Conservation (phyloP, 2,888 invertebrate genomes). For the Monochamus alternatus region DNA sequence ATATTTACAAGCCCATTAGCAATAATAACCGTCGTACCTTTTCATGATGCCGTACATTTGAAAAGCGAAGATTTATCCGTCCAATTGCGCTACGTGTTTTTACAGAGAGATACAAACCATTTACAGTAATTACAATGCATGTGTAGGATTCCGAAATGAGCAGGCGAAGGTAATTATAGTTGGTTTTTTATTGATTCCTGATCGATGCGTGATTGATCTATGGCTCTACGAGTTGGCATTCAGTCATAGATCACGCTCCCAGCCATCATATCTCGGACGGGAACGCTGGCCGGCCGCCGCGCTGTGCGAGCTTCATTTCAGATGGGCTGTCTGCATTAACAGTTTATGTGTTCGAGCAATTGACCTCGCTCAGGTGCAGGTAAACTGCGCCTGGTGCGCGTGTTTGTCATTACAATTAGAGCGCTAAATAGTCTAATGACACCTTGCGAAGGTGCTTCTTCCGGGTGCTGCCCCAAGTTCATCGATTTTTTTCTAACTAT, state of each 20-base stretch:
- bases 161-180: constrained; percentile 64
- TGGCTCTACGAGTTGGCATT: constrained; percentile 67
- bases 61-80: constrained; percentile 64
- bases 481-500: too few relatives aligned
- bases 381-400: constrained; percentile 28
- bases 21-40: constrained; percentile 60
- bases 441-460: too few relatives aligned
- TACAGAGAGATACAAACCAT: constrained; percentile 60
- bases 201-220: constrained; percentile 70
- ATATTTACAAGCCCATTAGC: constrained; percentile 61
- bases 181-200: constrained; percentile 67
- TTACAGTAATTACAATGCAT: constrained; percentile 70
- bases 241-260: constrained; percentile 68
- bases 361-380: constrained; percentile 42
- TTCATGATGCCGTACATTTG: constrained; percentile 60
- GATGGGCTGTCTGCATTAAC: constrained; percentile 58
- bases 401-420: too few relatives aligned
- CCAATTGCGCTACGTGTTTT: constrained; percentile 64
- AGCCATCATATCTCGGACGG: constrained; percentile 51
- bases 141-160: constrained; percentile 69
- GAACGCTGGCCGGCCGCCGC: constrained; percentile 32
- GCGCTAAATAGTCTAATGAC: too few relatives aligned
- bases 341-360: constrained; percentile 56
- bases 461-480: too few relatives aligned
- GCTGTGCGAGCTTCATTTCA: constrained; percentile 56